A percentile compares a stretch with the other conserved stretches of the same genome.
Conservation (phyloP, 2,888 invertebrate genomes). For the Galeopsomyia nigrocyanea region DNA sequence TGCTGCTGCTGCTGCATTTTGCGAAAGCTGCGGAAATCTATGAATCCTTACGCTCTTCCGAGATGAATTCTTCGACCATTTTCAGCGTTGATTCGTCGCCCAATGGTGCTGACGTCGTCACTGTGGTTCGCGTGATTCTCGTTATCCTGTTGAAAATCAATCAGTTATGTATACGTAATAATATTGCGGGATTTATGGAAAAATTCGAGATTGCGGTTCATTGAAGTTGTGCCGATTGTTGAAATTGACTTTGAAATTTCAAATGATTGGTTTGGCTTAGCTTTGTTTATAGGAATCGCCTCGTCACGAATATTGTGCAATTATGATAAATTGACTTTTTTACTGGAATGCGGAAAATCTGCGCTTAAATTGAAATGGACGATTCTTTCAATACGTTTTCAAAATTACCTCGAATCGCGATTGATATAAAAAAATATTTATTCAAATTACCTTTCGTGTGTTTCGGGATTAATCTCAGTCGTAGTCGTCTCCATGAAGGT, state of each 20-base stretch:
- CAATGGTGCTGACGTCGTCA: conserved; percentile 61
- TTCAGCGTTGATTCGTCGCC: conserved; percentile 70
- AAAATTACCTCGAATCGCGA: neutral
- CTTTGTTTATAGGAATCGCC: too few relatives aligned
- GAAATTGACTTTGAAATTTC: too few relatives aligned
- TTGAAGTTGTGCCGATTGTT: too few relatives aligned
- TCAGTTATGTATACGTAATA: too few relatives aligned
- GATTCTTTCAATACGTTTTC: neutral
- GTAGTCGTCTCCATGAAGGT: conserved; percentile 71
- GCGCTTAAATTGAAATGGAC: too few relatives aligned
- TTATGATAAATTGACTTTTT: too few relatives aligned
- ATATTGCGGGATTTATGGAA: too few relatives aligned
- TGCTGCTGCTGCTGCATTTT: conserved; percentile 25
- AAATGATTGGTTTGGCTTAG: too few relatives aligned
- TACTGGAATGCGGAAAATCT: too few relatives aligned
- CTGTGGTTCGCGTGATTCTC: conserved; percentile 70
- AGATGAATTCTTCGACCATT: conserved; percentile 72
- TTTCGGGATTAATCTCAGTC: conserved; percentile 71
- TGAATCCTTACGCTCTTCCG: conserved; percentile 69
- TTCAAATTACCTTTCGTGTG: conserved; percentile 70
- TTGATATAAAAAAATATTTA: too few relatives aligned
- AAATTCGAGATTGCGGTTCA: too few relatives aligned
- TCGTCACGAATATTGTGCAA: too few relatives aligned
- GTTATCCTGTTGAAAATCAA: conserved; percentile 67
- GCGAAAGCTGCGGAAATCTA: conserved; percentile 54